Evolutionary conservation across 2,113 vertebrate species (phyloP).

Genomic region (Tricholaema leucomelas): DNA sequence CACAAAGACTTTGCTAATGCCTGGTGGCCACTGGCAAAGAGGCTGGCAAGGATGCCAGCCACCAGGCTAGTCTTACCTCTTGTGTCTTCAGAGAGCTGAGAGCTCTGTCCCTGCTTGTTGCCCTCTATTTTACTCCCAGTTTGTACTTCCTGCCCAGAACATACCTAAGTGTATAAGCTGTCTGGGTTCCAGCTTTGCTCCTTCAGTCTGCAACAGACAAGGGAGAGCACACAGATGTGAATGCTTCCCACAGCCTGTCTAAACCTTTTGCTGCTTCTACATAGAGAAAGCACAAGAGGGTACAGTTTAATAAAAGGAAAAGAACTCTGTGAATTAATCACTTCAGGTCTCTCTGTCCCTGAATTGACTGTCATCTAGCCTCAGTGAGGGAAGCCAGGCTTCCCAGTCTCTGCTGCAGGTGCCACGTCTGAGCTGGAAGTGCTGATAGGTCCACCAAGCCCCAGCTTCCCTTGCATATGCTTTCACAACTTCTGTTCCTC

Average conservation of each 20-base stretch:
- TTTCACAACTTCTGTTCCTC: background rate
- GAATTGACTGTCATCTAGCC: background rate
- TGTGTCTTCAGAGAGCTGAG: background rate
- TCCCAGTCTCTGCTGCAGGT: accelerated
- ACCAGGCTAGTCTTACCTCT: background rate
- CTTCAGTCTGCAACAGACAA: background rate
- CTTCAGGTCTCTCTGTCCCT: background rate
- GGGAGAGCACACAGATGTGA: background rate
- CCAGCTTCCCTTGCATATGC: background rate
- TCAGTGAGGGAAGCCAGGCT: background rate
- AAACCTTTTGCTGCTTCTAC: background rate
- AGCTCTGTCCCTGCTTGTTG: background rate
- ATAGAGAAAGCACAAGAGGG: background rate
- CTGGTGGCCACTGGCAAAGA: background rate
- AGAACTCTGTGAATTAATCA: background rate
- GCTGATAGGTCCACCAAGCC: background rate
- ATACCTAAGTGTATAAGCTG: background rate
- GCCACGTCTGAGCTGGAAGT: background rate
- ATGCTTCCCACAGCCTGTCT: background rate
- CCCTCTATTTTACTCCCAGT: background rate
- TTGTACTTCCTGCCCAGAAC: background rate
- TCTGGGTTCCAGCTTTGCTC: background rate
- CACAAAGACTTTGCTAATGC: background rate
- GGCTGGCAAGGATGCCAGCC: accelerated
- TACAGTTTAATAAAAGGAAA: background rate